These are phyloP conservation scores for Leptosomus discolor DNA, from an alignment of 2,113 vertebrate genomes.

Conservation along the genomic window DNA sequence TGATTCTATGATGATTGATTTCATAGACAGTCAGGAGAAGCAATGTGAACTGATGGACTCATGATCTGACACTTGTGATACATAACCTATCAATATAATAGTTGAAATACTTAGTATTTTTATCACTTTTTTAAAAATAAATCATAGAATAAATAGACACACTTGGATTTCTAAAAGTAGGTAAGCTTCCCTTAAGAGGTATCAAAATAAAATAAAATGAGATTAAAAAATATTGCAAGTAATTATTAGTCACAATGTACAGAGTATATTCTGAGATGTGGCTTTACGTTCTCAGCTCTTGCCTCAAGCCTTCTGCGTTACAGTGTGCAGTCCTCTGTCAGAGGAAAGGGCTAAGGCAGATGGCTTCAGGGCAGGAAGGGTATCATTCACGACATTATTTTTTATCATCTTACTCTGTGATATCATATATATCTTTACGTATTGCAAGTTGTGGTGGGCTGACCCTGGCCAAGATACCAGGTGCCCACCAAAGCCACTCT, in stretches of 20 bases:
- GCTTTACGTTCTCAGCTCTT: not conserved
- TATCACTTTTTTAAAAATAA: not conserved
- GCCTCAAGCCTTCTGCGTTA: not conserved
- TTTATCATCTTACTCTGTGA: not conserved
- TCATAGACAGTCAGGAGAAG: not conserved
- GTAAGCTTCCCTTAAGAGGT: not conserved
- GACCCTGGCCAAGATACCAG: too few species aligned
- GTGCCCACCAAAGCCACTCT: too few species aligned
- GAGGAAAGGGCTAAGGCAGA: not conserved
- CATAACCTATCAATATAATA: not conserved
- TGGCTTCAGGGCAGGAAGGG: not conserved
- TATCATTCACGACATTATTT: not conserved
- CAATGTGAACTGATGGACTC: not conserved
- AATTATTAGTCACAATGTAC: not conserved
- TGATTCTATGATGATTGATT: too few species aligned
- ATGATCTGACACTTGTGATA: not conserved
- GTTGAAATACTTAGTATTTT: not conserved
- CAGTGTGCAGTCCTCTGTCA: not conserved
- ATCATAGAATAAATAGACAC: not conserved
- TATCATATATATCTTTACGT: not conserved
- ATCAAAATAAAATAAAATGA: not conserved
- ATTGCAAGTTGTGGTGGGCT: too few species aligned
- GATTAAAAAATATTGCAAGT: not conserved
- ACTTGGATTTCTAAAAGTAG: not conserved
- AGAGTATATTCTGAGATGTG: not conserved